Conservation (phyloP, 1,140 invertebrate species). For the Zaprionus lachaisei region DNA sequence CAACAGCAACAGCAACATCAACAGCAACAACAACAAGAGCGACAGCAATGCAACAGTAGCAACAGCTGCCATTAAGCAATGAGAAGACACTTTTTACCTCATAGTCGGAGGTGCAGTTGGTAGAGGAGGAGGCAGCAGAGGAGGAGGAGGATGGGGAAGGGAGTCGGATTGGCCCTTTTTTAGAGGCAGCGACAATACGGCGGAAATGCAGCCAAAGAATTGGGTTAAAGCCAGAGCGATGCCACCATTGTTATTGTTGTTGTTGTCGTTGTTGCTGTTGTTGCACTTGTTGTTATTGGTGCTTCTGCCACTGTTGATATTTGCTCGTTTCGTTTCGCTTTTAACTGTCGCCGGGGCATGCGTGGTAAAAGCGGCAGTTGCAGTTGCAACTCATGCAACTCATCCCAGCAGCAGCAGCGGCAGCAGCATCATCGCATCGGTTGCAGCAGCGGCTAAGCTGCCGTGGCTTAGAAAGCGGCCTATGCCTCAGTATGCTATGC, state of each 20-base stretch:
- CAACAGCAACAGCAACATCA: slow-evolving; percentile 31
- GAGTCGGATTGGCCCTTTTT: slow-evolving; percentile 39
- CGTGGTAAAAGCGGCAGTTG: slow-evolving; percentile 41
- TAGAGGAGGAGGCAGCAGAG: not conserved
- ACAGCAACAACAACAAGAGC: slow-evolving; percentile 6
- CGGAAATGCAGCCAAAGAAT: slow-evolving; percentile 59
- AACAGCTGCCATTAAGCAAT: slow-evolving; percentile 66
- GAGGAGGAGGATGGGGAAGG: not conserved
- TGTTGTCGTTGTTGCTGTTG: slow-evolving; percentile 6
- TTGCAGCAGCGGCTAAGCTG: slow-evolving; percentile 19
- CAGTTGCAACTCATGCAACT: slow-evolving; percentile 45
- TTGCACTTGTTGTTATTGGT: slow-evolving; percentile 2
- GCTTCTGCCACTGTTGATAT: slow-evolving; percentile 37
- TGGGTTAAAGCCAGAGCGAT: slow-evolving; percentile 51
- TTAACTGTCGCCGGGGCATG: slow-evolving; percentile 49
- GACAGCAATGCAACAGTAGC: slow-evolving; percentile 28
- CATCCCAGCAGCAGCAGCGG: slow-evolving; percentile 25
- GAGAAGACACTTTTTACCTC: slow-evolving; percentile 70
- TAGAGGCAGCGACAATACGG: slow-evolving; percentile 38
- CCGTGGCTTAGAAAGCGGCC: slow-evolving; percentile 62
- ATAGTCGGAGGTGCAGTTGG: slow-evolving; percentile 25
- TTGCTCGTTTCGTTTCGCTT: slow-evolving; percentile 48
- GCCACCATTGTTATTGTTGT: slow-evolving; percentile 41
- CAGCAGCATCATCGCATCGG: slow-evolving; percentile 27
- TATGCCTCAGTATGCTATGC: not conserved